Evolutionary conservation across 2,888 invertebrate genomes (phyloP), one percentile per base, ranked within the genome.

Genomic region (Rambutsinella grinnellia): DNA sequence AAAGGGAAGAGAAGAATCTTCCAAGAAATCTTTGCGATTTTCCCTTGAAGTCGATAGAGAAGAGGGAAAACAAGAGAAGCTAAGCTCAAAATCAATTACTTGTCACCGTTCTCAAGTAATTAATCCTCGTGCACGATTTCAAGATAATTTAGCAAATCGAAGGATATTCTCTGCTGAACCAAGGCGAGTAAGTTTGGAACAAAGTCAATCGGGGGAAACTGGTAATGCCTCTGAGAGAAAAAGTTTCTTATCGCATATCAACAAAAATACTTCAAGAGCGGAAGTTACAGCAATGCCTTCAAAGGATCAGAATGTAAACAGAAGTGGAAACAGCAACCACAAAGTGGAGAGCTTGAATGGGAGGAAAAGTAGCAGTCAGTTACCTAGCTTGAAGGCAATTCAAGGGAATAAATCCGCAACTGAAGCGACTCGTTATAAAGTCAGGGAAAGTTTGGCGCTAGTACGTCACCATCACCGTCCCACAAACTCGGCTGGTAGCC

Each of bases 371-470:
- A 19, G 21, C 19, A 51, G n/a, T 2, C 8, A 10, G 2, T 17
- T 51, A 10, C 51, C 57, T 44, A 24, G 44, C 46, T 47, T 56
- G 28, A 71, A 36, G n/a, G 58, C 58, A 57, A 51, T 58, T 58
- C 51, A 23, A 23, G 62, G 56, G 23, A 63, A 15, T 71, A 57
- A 58, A 62, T 63, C 36, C 49, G 21, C 27, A 49, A 51, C 36
- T 28, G 17, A 61, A 10, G 28, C 44, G 53, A 68, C 27, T 65
- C 66, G 23, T 2, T 24, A 28, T 56, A 65, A 57, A 68, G 58
- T 61, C 23, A 66, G 61, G 21, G 76, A 76, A 60, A 70, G 70
- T 51, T 66, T 76, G 56, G 70, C 66, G 36, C 36, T 62, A 23
- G 13, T 66, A 15, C 66, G 76, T 2, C 69, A 47, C 26, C 56